A percentile compares a stretch with the other conserved stretches of the same genome.
Evolutionary conservation across 2,113 vertebrate species (phyloP).

Genomic region (Tyto alba): DNA sequence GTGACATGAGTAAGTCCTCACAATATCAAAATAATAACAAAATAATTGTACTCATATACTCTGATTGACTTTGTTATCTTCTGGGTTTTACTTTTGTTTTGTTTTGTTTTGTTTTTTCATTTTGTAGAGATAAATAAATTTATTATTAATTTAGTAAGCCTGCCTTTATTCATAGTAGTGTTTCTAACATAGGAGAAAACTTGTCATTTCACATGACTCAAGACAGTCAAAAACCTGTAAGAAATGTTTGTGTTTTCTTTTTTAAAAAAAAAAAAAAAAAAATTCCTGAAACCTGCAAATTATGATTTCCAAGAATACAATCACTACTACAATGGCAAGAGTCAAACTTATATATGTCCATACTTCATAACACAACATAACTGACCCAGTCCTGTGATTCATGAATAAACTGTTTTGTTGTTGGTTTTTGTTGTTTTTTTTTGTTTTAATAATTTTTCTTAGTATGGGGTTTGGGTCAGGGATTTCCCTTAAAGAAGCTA

Average conservation of each 20-base stretch:
- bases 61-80: neutral
- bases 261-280: too few relatives aligned
- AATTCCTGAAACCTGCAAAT: neutral
- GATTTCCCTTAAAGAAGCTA: neutral
- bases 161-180: neutral
- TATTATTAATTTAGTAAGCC: neutral
- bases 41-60: neutral
- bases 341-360: neutral
- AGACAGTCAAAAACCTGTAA: neutral
- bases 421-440: neutral
- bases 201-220: neutral
- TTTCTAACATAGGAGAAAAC: neutral
- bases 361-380: neutral
- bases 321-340: neutral
- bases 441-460: neutral
- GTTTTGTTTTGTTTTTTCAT: neutral
- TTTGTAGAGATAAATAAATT: neutral
- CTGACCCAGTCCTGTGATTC: neutral
- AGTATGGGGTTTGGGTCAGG: neutral
- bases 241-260: neutral
- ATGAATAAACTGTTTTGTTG: neutral
- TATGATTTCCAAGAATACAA: neutral
- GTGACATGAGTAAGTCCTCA: neutral
- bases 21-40: neutral
- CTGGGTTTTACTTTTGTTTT: too few relatives aligned